These are phyloP conservation scores for Melanostigma gelatinosum DNA, from an alignment of 2,113 vertebrate species.

Conservation along the genomic window DNA sequence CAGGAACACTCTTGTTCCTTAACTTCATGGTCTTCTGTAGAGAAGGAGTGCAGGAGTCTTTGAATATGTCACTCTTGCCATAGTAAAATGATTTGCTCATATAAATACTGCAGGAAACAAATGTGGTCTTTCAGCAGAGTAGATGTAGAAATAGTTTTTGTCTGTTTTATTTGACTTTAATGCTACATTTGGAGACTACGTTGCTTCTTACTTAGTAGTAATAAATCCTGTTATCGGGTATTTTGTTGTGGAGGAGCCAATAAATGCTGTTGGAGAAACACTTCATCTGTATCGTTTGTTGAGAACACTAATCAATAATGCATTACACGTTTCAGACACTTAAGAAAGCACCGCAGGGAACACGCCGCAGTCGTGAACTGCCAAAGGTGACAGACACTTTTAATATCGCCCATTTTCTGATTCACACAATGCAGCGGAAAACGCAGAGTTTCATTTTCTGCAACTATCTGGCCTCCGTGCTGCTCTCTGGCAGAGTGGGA, in stretches of 20 bases:
- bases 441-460: conserved; percentile 1
- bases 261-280: conserved; percentile 10
- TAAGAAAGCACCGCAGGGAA: conserved; percentile 1
- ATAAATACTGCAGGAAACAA: not conserved
- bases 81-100: conserved; percentile 2
- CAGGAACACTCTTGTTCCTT: too few species aligned
- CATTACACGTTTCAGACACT: conserved; percentile 34
- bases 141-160: not conserved
- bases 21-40: too few species aligned
- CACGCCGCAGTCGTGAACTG: not conserved
- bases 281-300: conserved; percentile 9
- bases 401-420: conserved; percentile 18
- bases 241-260: conserved; percentile 4
- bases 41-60: not conserved
- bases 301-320: conserved; percentile 37
- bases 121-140: not conserved
- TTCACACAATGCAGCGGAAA: not conserved
- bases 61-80: not conserved
- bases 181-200: not conserved
- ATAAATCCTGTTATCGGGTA: conserved; percentile 8
- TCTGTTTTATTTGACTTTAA: not conserved
- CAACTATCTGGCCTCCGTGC: not conserved
- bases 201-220: not conserved
- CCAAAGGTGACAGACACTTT: conserved; percentile 13
- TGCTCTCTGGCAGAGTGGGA: not conserved